Base-by-base conservation (phyloP, 2,888 invertebrate genomes). In the Euplagia quadripunctaria region DNA sequence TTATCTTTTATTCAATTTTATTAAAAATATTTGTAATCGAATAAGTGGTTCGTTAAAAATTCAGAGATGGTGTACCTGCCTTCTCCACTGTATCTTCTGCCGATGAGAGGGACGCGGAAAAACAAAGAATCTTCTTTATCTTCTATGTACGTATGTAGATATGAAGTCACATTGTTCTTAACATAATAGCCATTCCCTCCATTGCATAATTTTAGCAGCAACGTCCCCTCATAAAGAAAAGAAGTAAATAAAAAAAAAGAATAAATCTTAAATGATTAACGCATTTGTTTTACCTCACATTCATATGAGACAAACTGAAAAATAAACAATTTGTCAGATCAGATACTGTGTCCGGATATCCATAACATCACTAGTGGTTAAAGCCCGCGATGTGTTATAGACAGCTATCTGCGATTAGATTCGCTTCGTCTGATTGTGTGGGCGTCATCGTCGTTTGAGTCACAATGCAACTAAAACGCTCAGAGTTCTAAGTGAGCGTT, bases 321-420 rank as follows among this genome's bases (percentile, higher is more conserved):
- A 46, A 46, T 8, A 0, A 46, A 46, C 43, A 46, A 46, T 6
- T 46, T 46, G 43, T 46, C 4, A 8, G 43, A 8, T 46, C 43
- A 9, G 0, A 46, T 46, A 41, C 42, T 63, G 7, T 61, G 43
- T 68, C 68, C 43, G 43, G 6, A 46, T 9, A 46, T 46, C 6
- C 9, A 46, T 46, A 61, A 9, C 68, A 68, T 31, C 58, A 46
- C 55, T 46, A 58, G 58, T 16, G 12, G 55, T 14, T 20, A 46
- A 20, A 43, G 84, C 92, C 90, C 89, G 86, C 87, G 88, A 90
- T 92, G 17, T 66, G 63, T 66, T 88, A 86, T 79, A 87, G 31
- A 31, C 31, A 31, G 85, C 88, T 89, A 91, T 92, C 90, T 90
- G 85, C 88, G 88, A 91, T 92, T 91, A 79, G 90, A 79, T 77